Evolutionary conservation across 1,140 invertebrate species (phyloP), one percentile per base, ranked within the genome.

Genomic region (Pseudachorutes palmiensis): DNA sequence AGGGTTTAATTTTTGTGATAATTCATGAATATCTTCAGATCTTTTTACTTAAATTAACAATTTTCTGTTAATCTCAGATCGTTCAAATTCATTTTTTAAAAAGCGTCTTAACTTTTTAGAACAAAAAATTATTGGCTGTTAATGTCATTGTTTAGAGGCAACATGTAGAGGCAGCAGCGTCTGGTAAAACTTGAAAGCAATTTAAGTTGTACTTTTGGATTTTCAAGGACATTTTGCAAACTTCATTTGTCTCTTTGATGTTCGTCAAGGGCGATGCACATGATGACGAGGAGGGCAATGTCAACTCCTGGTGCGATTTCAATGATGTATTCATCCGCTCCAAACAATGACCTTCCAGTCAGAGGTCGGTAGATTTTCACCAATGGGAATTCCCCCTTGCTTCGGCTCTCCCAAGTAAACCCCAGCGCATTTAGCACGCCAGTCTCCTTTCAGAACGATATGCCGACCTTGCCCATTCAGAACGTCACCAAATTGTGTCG

Each of bases 231-330:
- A 12, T 45, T 19, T 19, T 12, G 36, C 36, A 19, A 12, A 12
- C 19, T 55, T 22, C 24, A 55, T 5, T 60, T 22, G 30, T 66
- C 65, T 26, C 36, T 2, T 48, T 29, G 12, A 29, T 66, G 65
- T 31, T 66, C 65, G 48, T 66, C 65, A 22, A 66, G 33, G 26
- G 65, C 65, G 31, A 66, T 66, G 65, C 65, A 66, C 55, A 66
- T 60, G 9, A 66, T 60, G n/a, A 48, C 36, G n/a, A 61, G 28
- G 5, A 66, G 36, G 2, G 65, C 31, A 31, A 66, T 61, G 29
- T 66, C 65, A 3, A 66, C 58, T 19, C 65, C 65, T 28, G 65
- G 32, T 2, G 65, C 58, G 22, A 66, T 61, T 66, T 66, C 65
- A 2, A 66, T 5, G 5, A 45, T n/a, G 41, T 66, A 66, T 5